Evolutionary conservation across 2,113 vertebrate species (phyloP), one percentile per base, ranked within the genome.

Genomic region (Muntiacus reevesi): DNA sequence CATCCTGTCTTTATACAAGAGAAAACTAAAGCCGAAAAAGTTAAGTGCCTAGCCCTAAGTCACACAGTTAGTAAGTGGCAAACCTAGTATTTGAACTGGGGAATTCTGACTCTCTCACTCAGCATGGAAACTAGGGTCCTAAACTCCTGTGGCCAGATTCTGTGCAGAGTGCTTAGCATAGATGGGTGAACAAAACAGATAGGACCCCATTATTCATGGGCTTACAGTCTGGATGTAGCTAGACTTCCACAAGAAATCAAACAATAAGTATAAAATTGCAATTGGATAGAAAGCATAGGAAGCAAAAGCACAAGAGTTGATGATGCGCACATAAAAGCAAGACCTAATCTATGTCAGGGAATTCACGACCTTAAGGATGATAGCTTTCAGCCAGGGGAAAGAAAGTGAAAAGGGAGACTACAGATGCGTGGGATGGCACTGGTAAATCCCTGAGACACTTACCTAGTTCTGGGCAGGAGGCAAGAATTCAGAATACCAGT

Each of bases 131-230:
- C 16, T 19, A 95, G 45, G 47, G 15, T 30, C 19, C 36, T 81
- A 13, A 40, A 16, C 15, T 8, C 30, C 50, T 25, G 0, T 52
- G 50, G 2, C 10, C 1, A 50, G 33, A n/a, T 6, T 59, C 13
- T 82, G 21, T 16, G 30, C 5, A 14, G 3, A n/a, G 6, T 0
- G 1, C 25, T 71, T 27, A 50, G 12, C 23, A 40, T 1, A 45
- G 4, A 59, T 2, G 19, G 2, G 11, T n/a, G 19, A 81, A 82
- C 43, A 47, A 54, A 59, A 25, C 14, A 74, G 71, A 87, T 1
- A 59, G 4, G 0, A 12, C 0, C 13, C 3, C 7, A 0, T 27
- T 7, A 40, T 33, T 54, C 15, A 6, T 43, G n/a, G 54, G 4
- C 3, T 67, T 28, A 36, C 3, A 25, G 5, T 27, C 47, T 43